Base-by-base conservation (phyloP, 2,797 vertebrate species). In the Myotis planiceps region DNA sequence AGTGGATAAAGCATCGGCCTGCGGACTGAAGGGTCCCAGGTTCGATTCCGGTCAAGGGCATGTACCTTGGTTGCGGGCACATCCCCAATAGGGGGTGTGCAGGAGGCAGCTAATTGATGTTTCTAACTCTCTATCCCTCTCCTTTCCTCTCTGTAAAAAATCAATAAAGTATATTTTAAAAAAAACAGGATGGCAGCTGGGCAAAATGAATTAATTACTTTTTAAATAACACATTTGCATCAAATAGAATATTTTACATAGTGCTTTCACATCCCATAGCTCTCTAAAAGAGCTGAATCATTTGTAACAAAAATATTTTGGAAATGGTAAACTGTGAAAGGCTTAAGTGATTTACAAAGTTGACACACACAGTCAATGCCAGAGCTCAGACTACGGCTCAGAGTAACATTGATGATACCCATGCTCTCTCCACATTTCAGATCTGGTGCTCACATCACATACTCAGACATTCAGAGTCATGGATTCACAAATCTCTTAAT, bases 401-500 rank as follows among this genome's bases (percentile, higher is more conserved):
- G 51, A 86, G 29, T 55, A 21, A 53, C n/a, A 3, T 6, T 37
- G 72, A 94, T 37, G 72, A 94, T 45, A 42, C 13, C 1, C 16
- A 51, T 19, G 4, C 6, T 65, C 27, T 71, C 2, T 76, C 32
- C 74, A 15, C 12, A 78, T 94, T 95, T 89, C 25, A 32, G 45
- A 86, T 94, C 82, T 86, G 10, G 12, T 87, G 21, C 5, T 86
- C 13, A 27, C 0, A 79, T 72, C n/a, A 85, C 39, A 72, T 83
- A 63, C 27, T 88, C 21, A 78, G 12, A 71, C 88, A 91, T 91
- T 93, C 74, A 86, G 79, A 75, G 45, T 71, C 83, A 94, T 8
- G 5, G 6, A 96, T 82, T 94, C 49, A 79, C 39, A 88, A 94
- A 75, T 86, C 45, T 60, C 88, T 95, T 92, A 89, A 81, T 86